phyloP scores from a whole-genome alignment of 1,140 invertebrate genomes.

The Lasioglossum baleicum region DNA sequence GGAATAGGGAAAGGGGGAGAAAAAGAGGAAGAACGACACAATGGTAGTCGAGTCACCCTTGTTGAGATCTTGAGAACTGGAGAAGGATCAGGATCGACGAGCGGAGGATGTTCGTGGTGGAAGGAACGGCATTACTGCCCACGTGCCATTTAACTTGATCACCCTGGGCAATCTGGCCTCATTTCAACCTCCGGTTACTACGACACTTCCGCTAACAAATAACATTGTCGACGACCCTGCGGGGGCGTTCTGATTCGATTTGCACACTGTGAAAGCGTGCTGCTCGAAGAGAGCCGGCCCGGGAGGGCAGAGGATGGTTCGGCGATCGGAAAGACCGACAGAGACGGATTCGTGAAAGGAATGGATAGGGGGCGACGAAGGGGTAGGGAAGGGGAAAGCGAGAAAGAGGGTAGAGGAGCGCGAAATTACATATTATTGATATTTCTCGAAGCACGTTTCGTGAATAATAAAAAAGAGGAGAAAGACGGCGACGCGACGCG shows the following conservation, averaged over 20 bases:
- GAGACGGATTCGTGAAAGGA: conserved; percentile 2
- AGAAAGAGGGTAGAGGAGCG: background rate
- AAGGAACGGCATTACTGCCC: conserved; percentile 67
- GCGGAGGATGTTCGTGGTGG: conserved; percentile 23
- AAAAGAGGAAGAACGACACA: background rate
- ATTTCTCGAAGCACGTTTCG: background rate
- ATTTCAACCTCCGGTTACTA: conserved; percentile 79
- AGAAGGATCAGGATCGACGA: conserved; percentile 27
- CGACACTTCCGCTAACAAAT: conserved; percentile 79
- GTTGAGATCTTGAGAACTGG: conserved; percentile 27
- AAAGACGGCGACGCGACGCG: background rate
- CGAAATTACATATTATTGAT: conserved; percentile 19
- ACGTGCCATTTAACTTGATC: conserved; percentile 81
- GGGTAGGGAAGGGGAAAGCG: conserved; percentile 23
- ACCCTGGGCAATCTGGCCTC: conserved; percentile 79
- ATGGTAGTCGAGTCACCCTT: background rate
- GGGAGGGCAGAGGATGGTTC: background rate
- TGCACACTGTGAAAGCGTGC: conserved; percentile 68
- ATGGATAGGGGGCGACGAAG: background rate
- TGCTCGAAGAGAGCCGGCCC: conserved; percentile 5
- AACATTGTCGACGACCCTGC: conserved; percentile 76
- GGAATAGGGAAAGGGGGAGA: background rate
- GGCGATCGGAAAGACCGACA: conserved; percentile 13
- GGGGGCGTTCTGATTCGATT: conserved; percentile 77
- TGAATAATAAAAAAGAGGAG: background rate